Evolutionary conservation across 2,888 invertebrate species (phyloP).

Genomic region (Mesorhabditis sp.): DNA sequence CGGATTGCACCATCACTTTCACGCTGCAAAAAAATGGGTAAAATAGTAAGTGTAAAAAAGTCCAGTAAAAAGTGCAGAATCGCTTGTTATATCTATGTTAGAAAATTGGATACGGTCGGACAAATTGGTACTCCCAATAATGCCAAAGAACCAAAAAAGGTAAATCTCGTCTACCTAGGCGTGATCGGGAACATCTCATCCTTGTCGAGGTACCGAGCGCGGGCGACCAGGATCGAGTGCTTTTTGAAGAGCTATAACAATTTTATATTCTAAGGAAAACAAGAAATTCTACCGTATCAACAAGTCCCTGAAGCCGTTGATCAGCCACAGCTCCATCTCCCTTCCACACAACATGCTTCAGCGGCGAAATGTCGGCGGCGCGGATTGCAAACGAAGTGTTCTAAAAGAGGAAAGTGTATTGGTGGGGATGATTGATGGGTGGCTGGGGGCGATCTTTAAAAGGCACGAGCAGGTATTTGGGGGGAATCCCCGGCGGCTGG

Average conservation of each 20-base stretch:
- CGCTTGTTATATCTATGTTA: constrained; percentile 11
- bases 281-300: constrained; percentile 35
- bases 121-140: neutral
- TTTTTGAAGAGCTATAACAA: constrained; percentile 36
- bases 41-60: constrained; percentile 8
- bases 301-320: constrained; percentile 38
- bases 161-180: constrained; percentile 58
- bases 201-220: constrained; percentile 60
- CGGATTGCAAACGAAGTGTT: constrained; percentile 32
- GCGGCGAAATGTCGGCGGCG: constrained; percentile 38
- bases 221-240: constrained; percentile 58
- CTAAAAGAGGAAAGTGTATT: constrained; percentile 8
- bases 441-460: too few species aligned
- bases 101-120: neutral
- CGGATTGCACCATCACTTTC: constrained; percentile 47
- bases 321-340: constrained; percentile 21
- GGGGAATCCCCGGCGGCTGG: too few species aligned
- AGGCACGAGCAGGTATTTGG: too few species aligned
- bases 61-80: constrained; percentile 58
- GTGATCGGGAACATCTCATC: constrained; percentile 59
- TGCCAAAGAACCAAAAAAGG: too few species aligned
- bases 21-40: constrained; percentile 30
- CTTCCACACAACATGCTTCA: constrained; percentile 40
- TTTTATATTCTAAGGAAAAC: neutral
- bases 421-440: too few species aligned